phyloP scores from a whole-genome alignment of 2,113 vertebrate genomes.

The Carassius carassius region DNA sequence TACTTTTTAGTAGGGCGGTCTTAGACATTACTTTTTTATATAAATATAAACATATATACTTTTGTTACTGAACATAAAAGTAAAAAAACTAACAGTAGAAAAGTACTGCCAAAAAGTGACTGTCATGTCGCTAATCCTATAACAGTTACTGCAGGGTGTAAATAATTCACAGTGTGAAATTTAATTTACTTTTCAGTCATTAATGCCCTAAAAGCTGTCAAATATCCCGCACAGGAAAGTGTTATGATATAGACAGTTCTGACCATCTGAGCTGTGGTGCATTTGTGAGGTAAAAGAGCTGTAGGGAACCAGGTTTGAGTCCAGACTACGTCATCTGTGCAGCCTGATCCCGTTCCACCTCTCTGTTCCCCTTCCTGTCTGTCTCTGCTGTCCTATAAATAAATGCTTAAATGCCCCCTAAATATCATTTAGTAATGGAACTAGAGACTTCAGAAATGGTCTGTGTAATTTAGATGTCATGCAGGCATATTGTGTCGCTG shows the following conservation, averaged over 20 bases:
- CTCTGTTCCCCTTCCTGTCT: background rate
- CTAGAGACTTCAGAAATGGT: background rate
- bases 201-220: background rate
- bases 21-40: background rate
- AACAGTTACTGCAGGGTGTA: background rate
- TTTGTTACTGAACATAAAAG: too few relatives aligned
- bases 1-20: too few relatives aligned
- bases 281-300: background rate
- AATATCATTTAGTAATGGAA: conserved; percentile 22
- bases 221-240: background rate
- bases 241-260: background rate
- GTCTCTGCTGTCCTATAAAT: conserved; percentile 11
- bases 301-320: background rate
- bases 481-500: background rate
- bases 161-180: background rate
- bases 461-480: conserved; percentile 22
- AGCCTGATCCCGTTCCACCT: background rate
- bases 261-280: background rate
- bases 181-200: background rate
- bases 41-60: too few relatives aligned
- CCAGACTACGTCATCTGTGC: background rate
- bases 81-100: too few relatives aligned
- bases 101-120: background rate
- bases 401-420: background rate
- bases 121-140: background rate